These are phyloP conservation scores for Phaenicophaeus curvirostris DNA, from an alignment of 2,797 vertebrate genomes.

Conservation along the genomic window DNA sequence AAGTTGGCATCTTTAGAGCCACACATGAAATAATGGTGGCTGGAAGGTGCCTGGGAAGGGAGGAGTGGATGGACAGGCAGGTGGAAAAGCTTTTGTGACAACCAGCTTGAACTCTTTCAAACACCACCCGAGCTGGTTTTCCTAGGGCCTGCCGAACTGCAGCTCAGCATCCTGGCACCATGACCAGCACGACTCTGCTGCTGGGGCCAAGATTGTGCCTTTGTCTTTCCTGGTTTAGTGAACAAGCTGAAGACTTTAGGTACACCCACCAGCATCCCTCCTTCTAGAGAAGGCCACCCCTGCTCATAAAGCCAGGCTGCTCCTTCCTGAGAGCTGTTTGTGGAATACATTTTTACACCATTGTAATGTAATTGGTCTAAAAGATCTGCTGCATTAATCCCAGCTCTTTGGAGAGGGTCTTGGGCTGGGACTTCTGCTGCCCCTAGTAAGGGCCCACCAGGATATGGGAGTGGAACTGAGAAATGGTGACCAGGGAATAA, in stretches of 20 bases:
- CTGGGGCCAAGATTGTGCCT: not conserved
- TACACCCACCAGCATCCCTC: not conserved
- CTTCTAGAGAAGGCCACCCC: not conserved
- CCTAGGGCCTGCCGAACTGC: not conserved
- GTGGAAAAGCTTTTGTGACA: not conserved
- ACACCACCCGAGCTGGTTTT: not conserved
- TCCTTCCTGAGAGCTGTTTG: not conserved
- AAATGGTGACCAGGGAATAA: constrained; percentile 18
- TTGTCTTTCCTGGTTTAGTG: not conserved
- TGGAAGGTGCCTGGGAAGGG: not conserved
- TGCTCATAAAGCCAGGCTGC: not conserved
- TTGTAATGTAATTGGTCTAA: not conserved
- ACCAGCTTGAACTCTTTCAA: not conserved
- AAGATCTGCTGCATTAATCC: not conserved
- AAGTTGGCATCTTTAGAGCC: not conserved
- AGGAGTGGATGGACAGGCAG: not conserved
- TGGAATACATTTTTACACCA: not conserved
- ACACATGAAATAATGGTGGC: fast-evolving
- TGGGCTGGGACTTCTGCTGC: not conserved
- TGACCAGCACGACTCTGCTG: fast-evolving
- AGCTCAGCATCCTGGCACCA: not conserved
- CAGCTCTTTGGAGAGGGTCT: not conserved
- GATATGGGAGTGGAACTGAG: not conserved
- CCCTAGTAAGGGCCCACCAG: not conserved
- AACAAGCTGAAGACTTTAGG: not conserved